A percentile compares a stretch with the other conserved stretches of the same genome.
phyloP scores from a whole-genome alignment of 2,888 invertebrate species.

The Oscheius sp. region DNA sequence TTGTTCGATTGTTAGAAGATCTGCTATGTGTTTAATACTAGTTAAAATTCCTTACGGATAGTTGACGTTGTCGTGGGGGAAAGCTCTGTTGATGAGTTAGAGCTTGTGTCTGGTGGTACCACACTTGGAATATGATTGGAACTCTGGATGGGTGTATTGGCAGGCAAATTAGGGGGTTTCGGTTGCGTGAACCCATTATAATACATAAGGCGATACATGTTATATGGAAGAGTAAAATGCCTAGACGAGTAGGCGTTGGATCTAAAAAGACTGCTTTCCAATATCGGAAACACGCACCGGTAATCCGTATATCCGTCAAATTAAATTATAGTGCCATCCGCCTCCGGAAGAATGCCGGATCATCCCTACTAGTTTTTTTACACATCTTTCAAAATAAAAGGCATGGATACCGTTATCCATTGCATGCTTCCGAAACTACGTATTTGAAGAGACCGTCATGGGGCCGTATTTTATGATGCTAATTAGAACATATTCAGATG shows the following conservation, averaged over 20 bases:
- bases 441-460: too few species aligned
- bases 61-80: background rate
- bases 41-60: conserved; percentile 10
- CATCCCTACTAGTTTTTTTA: too few species aligned
- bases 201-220: conserved; percentile 26
- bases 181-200: conserved; percentile 4
- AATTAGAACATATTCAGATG: too few species aligned
- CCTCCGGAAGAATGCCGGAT: too few species aligned
- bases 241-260: background rate
- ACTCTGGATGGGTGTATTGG: background rate
- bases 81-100: background rate
- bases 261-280: background rate
- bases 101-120: background rate
- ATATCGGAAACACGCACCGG: conserved; percentile 24
- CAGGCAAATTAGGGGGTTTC: background rate
- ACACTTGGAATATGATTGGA: background rate
- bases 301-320: conserved; percentile 19
- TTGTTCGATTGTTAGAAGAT: conserved; percentile 51
- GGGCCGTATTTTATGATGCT: too few species aligned
- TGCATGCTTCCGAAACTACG: too few species aligned
- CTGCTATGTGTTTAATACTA: conserved; percentile 35
- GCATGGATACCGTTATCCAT: too few species aligned
- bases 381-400: too few species aligned
- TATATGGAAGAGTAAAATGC: background rate
- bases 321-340: too few species aligned